Percentiles rank a stretch among this genome's conserved stretches.
phyloP scores from a whole-genome alignment of 1,140 invertebrate species.

The Apis laboriosa region DNA sequence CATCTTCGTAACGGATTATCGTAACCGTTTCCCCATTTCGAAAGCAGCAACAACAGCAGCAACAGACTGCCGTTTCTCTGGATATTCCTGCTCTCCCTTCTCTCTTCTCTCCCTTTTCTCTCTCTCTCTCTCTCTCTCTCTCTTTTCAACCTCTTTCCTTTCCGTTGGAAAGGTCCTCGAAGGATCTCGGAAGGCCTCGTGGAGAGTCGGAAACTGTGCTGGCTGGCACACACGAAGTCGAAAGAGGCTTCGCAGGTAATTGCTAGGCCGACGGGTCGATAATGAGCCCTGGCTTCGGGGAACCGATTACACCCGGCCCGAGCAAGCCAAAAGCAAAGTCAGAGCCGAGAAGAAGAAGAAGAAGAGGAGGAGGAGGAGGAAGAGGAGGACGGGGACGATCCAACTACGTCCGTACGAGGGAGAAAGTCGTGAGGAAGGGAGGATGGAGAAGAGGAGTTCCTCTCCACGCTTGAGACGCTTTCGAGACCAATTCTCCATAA shows the following conservation, averaged over 20 bases:
- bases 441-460: constrained; percentile 10
- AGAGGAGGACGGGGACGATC: constrained; percentile 14
- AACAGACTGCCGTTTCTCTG: constrained; percentile 29
- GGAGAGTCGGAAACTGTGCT: constrained; percentile 67
- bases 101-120: constrained; percentile 16
- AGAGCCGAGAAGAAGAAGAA: constrained; percentile 58
- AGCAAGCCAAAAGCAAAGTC: constrained; percentile 78
- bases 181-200: constrained; percentile 66
- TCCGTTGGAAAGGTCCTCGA: constrained; percentile 36
- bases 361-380: no score
- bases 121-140: not conserved
- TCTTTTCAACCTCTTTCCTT: constrained; percentile 33
- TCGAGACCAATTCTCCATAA: constrained; percentile 15
- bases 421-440: constrained; percentile 40
- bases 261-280: constrained; percentile 82
- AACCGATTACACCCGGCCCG: constrained; percentile 81
- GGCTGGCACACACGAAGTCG: constrained; percentile 72
- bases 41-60: not conserved
- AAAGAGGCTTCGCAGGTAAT: constrained; percentile 79
- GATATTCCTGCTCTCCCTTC: constrained; percentile 11
- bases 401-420: not conserved
- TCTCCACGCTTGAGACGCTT: constrained; percentile 2
- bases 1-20: no score
- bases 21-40: not conserved
- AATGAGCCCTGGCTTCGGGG: constrained; percentile 81